Base-by-base conservation (phyloP, 2,888 invertebrate species). In the Harpalus rubripes region DNA sequence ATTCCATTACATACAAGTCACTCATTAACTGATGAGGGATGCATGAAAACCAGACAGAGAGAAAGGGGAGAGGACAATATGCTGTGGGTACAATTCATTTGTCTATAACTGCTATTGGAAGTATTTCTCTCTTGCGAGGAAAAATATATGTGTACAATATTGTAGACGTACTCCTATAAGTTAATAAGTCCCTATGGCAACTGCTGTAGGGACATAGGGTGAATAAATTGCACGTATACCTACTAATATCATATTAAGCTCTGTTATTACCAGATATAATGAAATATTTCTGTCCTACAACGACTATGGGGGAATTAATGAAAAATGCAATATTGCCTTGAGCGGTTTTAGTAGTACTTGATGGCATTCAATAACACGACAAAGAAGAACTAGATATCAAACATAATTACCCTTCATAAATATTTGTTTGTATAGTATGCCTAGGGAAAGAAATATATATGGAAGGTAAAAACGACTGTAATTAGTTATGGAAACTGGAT, bases 1-100 rank as follows among this genome's bases (percentile, higher is more conserved):
- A 68, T 68, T 68, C 68, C 68, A 68, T 68, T 68, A 68, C 68
- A 39, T 68, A 68, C 74, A 52, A 44, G 74, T 74, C 16, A 72
- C 72, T 72, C 72, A 41, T 72, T 72, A 72, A 72, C 39, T 26
- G 16, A 15, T 10, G 68, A 32, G 41, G 15, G 32, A 32, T 22
- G 3, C 22, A 22, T 22, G 1, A 22, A 3, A 22, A 22, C 4
- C 32, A 6, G 5, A 32, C 32, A 32, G 6, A 32, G 32, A 32
- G 32, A 32, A 32, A 32, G 32, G 5, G 32, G 6, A 6, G 5
- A 5, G 6, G 32, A 32, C 5, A 32, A 32, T 32, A 32, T 32
- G 32, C 32, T 32, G 32, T 32, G 22, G n/a, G n/a, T n/a, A n/a
- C n/a, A n/a, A n/a, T n/a, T n/a, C n/a, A n/a, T n/a, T n/a, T n/a